phyloP scores from a whole-genome alignment of 2,797 vertebrate genomes.

The Pangasius mekongensis region DNA sequence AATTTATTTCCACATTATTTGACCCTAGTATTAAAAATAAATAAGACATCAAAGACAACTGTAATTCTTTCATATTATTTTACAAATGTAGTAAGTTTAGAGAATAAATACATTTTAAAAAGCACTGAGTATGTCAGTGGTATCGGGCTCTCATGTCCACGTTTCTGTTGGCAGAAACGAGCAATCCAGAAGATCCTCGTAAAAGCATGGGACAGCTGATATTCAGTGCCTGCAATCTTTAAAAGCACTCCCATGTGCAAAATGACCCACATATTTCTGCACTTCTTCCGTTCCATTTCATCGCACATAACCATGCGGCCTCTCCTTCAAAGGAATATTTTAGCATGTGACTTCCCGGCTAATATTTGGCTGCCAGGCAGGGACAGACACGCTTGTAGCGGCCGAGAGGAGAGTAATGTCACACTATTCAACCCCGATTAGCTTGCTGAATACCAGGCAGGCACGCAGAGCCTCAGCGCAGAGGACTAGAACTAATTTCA shows the following conservation, averaged over 20 bases:
- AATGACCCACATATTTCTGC: conserved; percentile 68
- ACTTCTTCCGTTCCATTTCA: conserved; percentile 66
- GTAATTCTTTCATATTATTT: not conserved
- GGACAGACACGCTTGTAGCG: conserved; percentile 79
- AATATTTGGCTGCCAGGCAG: conserved; percentile 80
- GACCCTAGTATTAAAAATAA: not conserved
- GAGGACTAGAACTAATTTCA: conserved; percentile 83
- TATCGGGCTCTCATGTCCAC: conserved; percentile 51
- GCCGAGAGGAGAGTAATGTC: conserved; percentile 80
- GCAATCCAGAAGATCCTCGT: conserved; percentile 54
- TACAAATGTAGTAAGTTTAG: not conserved
- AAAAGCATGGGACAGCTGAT: conserved; percentile 70
- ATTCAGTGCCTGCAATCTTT: conserved; percentile 68
- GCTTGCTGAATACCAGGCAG: conserved; percentile 78
- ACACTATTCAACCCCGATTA: conserved; percentile 82
- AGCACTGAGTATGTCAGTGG: conserved; percentile 46
- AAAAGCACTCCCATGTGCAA: conserved; percentile 52
- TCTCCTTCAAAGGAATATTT: conserved; percentile 84
- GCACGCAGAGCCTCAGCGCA: conserved; percentile 75
- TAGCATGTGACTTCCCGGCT: conserved; percentile 72
- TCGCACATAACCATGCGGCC: conserved; percentile 76
- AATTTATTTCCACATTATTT: not conserved
- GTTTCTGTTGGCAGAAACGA: conserved; percentile 62
- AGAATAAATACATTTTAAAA: conserved; percentile 12
- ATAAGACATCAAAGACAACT: not conserved